These are phyloP conservation scores for Philhelius pedissequus DNA, from an alignment of 2,888 invertebrate species.

Conservation along the genomic window DNA sequence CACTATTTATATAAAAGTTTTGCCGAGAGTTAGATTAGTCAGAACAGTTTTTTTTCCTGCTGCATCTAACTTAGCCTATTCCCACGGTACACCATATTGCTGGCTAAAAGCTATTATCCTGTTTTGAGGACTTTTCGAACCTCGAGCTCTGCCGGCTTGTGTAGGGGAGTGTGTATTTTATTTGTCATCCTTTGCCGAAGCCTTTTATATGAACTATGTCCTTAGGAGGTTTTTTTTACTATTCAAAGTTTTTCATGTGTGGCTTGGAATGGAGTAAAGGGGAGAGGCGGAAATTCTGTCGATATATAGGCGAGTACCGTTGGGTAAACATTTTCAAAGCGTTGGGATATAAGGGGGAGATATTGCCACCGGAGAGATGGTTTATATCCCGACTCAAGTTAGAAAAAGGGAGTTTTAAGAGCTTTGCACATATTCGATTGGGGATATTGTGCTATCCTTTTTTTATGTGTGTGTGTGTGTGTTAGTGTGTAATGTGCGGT, in stretches of 20 bases:
- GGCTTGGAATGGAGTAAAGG: background rate
- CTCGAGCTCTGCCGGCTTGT: conserved; percentile 25
- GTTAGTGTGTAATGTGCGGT: conserved; percentile 5
- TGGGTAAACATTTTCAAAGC: conserved; percentile 30
- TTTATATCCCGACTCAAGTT: conserved; percentile 36
- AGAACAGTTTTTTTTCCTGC: conserved; percentile 5
- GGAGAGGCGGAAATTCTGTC: conserved; percentile 3
- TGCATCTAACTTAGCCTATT: conserved; percentile 9
- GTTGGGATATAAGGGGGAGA: background rate
- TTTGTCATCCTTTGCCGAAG: conserved; percentile 24
- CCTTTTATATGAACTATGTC: conserved; percentile 41
- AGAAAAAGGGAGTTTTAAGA: conserved; percentile 44
- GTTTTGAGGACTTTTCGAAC: conserved; percentile 59
- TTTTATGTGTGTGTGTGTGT: background rate
- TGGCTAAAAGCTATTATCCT: conserved; percentile 61
- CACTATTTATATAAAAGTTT: conserved; percentile 65
- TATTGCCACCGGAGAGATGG: conserved; percentile 14
- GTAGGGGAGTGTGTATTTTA: conserved; percentile 22
- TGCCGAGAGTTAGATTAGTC: conserved; percentile 48
- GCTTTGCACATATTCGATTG: conserved; percentile 65
- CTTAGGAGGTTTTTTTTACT: conserved; percentile 35
- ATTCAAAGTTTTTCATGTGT: conserved; percentile 23
- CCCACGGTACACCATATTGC: conserved; percentile 50
- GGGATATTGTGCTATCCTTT: conserved; percentile 33
- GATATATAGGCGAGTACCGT: conserved; percentile 35